These are phyloP conservation scores for Astreopora myriophthalma DNA, from an alignment of 64 coral and sea anemone species.

Conservation along the genomic window DNA sequence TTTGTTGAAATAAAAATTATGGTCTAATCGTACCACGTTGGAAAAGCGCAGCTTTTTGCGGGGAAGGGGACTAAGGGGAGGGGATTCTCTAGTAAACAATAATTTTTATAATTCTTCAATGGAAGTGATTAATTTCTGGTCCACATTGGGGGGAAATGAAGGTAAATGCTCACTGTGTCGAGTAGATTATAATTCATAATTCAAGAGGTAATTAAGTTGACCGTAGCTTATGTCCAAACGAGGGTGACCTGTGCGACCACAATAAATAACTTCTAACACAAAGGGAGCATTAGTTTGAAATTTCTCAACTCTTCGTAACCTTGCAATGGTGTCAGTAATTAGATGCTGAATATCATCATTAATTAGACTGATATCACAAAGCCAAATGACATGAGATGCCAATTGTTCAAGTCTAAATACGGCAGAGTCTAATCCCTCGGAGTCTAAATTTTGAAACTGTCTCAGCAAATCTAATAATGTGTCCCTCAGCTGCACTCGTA, in stretches of 20 bases:
- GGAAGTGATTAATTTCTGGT: too few species aligned
- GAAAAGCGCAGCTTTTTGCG: too few species aligned
- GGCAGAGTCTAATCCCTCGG: background rate
- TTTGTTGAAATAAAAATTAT: too few species aligned
- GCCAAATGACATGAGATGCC: conserved; percentile 36
- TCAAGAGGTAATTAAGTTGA: conserved; percentile 43
- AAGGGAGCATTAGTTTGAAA: background rate
- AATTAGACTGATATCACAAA: conserved; percentile 26
- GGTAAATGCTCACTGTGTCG: too few species aligned
- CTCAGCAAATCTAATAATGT: conserved; percentile 5
- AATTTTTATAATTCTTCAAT: too few species aligned
- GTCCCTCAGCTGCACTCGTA: background rate
- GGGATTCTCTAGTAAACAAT: too few species aligned
- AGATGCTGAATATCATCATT: conserved; percentile 23
- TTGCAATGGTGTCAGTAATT: conserved; percentile 33
- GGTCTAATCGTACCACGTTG: too few species aligned
- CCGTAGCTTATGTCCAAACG: conserved; percentile 37
- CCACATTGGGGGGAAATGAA: too few species aligned
- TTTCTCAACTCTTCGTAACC: conserved; percentile 39
- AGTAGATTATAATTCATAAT: conserved; percentile 18
- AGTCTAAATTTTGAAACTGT: conserved; percentile 40
- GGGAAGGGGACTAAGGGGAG: too few species aligned
- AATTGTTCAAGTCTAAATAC: conserved; percentile 43
- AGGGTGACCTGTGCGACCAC: conserved; percentile 42
- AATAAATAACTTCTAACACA: background rate